Conservation (phyloP, 2,113 vertebrate species). For the Sylvia atricapilla region DNA sequence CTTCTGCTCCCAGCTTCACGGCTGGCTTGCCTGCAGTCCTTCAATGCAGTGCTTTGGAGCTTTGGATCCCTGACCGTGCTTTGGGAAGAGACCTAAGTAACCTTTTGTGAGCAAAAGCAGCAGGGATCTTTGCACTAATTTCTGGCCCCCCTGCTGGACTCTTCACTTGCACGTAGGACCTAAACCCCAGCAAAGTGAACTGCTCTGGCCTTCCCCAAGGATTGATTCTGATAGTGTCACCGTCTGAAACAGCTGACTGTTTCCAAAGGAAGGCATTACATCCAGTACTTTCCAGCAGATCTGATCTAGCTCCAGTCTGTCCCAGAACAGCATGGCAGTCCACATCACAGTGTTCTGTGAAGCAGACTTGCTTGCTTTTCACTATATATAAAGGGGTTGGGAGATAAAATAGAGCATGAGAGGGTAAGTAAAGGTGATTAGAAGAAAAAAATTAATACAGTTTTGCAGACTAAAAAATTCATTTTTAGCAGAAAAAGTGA, state of each 20-base stretch:
- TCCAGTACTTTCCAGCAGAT: background rate
- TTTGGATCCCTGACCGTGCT: background rate
- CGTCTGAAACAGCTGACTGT: background rate
- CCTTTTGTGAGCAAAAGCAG: background rate
- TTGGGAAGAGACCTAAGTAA: background rate
- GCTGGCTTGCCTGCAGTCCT: background rate
- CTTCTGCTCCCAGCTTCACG: background rate
- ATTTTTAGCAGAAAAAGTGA: background rate
- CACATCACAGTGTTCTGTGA: background rate
- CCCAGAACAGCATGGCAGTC: rapidly evolving
- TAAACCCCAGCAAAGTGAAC: background rate
- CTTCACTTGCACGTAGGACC: background rate
- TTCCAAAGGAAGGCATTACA: background rate
- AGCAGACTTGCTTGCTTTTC: background rate
- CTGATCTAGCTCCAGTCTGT: background rate
- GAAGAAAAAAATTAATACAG: background rate
- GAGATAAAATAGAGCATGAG: background rate
- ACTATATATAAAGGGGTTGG: background rate
- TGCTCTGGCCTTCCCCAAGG: background rate
- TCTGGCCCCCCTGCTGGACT: background rate
- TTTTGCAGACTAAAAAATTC: background rate
- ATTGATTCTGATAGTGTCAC: background rate
- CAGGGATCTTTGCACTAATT: background rate
- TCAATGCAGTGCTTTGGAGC: background rate
- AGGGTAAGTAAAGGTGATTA: background rate